Base-by-base conservation (phyloP, 2,797 vertebrate species). In the Hephaestus fuliginosus region DNA sequence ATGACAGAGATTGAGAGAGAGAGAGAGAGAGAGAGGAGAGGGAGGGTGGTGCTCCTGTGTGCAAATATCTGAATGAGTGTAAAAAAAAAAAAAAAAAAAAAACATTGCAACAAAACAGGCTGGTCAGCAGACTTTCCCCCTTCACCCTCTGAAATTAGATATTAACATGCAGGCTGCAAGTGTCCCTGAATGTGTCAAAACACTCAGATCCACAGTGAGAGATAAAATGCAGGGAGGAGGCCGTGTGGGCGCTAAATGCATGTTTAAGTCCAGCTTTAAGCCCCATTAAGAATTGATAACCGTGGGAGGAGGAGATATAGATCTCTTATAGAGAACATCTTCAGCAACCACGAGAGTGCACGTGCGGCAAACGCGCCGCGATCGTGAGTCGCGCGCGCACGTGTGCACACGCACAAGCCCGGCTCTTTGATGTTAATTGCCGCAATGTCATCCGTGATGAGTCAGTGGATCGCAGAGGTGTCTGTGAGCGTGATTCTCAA, bases 261-360 rank as follows among this genome's bases (percentile, higher is more conserved):
- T 68, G 63, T 63, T 71, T 75, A 66, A 43, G 71, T 30, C 76
- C 56, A 78, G 25, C 43, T 79, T 56, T 22, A 52, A 77, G 55
- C 43, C 49, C 53, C 67, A 88, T 85, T 67, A 87, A 89, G 74
- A 89, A 85, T 80, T 88, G 52, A 92, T 88, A 70, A 86, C 66
- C 15, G 80, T 76, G 85, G 70, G 85, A 83, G 81, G 36, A 66
- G 18, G 33, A 60, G 11, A 71, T 72, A 68, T 30, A 30, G 67
- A 86, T 77, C 30, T 76, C 14, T 56, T 11, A 7, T 43, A 64
- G 61, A 52, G 5, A 64, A n/a, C 61, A 18, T 70, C 22, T 46
- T 15, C 51, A 20, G 14, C 48, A 15, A 41, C 22, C 53, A 39
- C 13, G 1, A 13, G 17, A 3, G 20, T 14, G 60, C 44, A 49